Evolutionary conservation across 2,888 invertebrate species (phyloP), one percentile per base, ranked within the genome.

Genomic region (Hypercompe scribonia): DNA sequence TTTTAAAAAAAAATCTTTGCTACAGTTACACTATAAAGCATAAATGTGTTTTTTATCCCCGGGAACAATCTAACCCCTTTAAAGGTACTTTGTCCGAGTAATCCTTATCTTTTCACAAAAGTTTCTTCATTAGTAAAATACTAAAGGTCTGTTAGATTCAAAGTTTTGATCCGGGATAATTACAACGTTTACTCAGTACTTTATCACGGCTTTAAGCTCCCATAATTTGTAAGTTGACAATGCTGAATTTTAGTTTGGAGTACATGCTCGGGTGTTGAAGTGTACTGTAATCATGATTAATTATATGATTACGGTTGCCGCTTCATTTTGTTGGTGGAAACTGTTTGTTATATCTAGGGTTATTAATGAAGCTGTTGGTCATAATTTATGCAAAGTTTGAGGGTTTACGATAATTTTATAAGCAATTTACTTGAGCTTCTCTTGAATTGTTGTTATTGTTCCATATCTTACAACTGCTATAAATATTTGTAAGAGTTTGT

Each of bases 121-220:
- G 82, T 90, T 90, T 89, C 81, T 87, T 89, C 88, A 88, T 89
- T 88, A 90, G 84, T 81, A 84, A 85, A 88, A 87, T 85, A 85
- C 82, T 83, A 80, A 83, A 81, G 78, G 85, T 78, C 81, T 78
- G 73, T 78, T 79, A 76, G 81, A 81, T 79, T 80, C 66, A 84
- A 89, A 90, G 85, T 90, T 90, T 87, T 88, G 89, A 90, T 89
- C 89, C 86, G 72, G 86, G 84, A 86, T 88, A 87, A 89, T 90
- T 88, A 84, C 85, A 78, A 72, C 82, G 80, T 86, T 89, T 86
- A 89, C 86, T 84, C 81, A 78, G 79, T 74, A 79, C 61, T 76
- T 78, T 76, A 81, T 79, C 74, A 75, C 73, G 78, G 76, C 70
- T 68, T 58, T 77, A 69, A 75, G 70, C 70, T 73, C 63, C 61